These are phyloP conservation scores for Periplaneta americana DNA, from an alignment of 1,140 invertebrate genomes.

Conservation along the genomic window DNA sequence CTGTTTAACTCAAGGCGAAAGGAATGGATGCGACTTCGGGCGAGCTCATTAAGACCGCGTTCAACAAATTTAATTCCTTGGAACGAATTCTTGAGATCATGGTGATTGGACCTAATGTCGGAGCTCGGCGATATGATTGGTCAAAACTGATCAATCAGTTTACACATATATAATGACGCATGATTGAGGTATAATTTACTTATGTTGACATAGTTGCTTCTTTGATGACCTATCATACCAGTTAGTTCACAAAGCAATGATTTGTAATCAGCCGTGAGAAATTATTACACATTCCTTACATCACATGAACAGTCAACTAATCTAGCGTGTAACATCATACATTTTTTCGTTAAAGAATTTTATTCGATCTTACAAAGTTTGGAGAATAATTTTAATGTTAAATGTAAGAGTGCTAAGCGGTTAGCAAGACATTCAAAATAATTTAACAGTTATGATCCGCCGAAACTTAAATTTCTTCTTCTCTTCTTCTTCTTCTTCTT, in stretches of 20 bases:
- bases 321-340: background rate
- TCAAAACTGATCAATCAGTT: background rate
- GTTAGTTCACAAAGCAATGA: background rate
- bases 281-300: background rate
- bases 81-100: background rate
- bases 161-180: background rate
- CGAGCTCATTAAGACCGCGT: slow-evolving; percentile 7
- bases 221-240: background rate
- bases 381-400: too few relatives aligned
- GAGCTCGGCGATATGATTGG: background rate
- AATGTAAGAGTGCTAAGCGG: too few relatives aligned
- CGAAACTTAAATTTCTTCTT: too few relatives aligned
- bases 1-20: slow-evolving; percentile 11
- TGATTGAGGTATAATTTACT: background rate
- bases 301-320: background rate
- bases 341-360: background rate
- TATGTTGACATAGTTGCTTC: background rate
- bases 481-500: too few relatives aligned
- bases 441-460: too few relatives aligned
- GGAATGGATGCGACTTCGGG: background rate
- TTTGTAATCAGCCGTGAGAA: background rate
- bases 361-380: background rate
- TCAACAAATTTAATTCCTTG: background rate
- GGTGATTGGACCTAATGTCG: background rate
- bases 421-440: too few relatives aligned